Conservation (phyloP, 2,113 vertebrate species). For the Urocynchramus pylzowi region DNA sequence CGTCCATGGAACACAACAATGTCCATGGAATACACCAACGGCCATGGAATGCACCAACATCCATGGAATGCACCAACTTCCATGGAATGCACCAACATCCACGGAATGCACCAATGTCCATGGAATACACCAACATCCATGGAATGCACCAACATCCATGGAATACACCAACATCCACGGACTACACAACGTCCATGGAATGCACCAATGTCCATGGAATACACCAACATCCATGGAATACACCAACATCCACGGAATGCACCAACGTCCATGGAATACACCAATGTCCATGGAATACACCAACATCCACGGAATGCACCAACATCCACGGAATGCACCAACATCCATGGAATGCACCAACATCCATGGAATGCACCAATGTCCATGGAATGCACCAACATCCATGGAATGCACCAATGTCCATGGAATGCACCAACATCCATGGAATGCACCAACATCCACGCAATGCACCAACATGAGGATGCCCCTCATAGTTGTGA, state of each 20-base stretch:
- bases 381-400: rapidly evolving
- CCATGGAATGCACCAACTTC: background rate
- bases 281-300: rapidly evolving
- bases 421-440: rapidly evolving
- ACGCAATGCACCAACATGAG: rapidly evolving
- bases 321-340: rapidly evolving
- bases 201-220: rapidly evolving
- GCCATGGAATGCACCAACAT: rapidly evolving
- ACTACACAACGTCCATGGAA: rapidly evolving
- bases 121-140: rapidly evolving
- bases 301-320: rapidly evolving
- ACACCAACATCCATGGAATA: rapidly evolving
- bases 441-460: rapidly evolving
- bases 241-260: rapidly evolving
- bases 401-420: rapidly evolving
- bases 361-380: rapidly evolving
- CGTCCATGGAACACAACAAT: rapidly evolving
- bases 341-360: rapidly evolving
- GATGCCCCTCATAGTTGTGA: background rate
- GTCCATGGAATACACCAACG: rapidly evolving
- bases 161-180: rapidly evolving
- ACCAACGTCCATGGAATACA: rapidly evolving
- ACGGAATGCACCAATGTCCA: rapidly evolving
- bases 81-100: rapidly evolving
- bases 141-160: rapidly evolving